These are phyloP conservation scores for Cirrhinus molitorella DNA, from an alignment of 2,797 vertebrate genomes.

Conservation along the genomic window DNA sequence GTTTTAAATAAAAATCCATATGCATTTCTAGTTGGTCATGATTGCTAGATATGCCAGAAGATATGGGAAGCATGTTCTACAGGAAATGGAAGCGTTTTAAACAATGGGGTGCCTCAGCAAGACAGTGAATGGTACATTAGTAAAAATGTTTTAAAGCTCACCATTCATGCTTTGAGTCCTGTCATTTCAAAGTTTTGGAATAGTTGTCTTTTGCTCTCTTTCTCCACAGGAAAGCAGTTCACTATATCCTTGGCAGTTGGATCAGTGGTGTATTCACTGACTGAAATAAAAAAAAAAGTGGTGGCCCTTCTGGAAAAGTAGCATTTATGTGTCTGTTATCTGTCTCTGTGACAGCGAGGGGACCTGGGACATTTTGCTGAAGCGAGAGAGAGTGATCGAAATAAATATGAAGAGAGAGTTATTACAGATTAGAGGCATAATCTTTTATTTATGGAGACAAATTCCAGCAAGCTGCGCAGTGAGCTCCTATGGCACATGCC, in stretches of 20 bases:
- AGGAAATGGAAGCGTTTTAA: constrained; percentile 1
- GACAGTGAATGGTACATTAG: background rate
- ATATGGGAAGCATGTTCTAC: background rate
- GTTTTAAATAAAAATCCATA: no score
- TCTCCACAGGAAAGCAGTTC: constrained; percentile 24
- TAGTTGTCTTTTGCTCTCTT: background rate
- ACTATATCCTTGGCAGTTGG: constrained; percentile 24
- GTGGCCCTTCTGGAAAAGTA: constrained; percentile 29
- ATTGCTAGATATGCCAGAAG: background rate
- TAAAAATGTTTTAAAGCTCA: constrained; percentile 14
- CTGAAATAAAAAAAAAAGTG: constrained; percentile 48
- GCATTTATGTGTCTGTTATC: constrained; percentile 37
- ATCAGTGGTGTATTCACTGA: constrained; percentile 39
- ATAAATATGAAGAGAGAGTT: constrained; percentile 33
- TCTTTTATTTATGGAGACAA: constrained; percentile 65
- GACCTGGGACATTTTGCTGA: constrained; percentile 42
- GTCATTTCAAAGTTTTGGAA: constrained; percentile 21
- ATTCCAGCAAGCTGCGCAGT: constrained; percentile 48
- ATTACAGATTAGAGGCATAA: constrained; percentile 48
- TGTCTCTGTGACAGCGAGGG: constrained; percentile 51
- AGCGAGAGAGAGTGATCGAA: constrained; percentile 29
- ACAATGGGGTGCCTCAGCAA: constrained; percentile 12
- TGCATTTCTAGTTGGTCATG: background rate
- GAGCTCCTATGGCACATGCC: constrained; percentile 52
- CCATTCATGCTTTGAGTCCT: constrained; percentile 10